Evolutionary conservation across 1,140 invertebrate species (phyloP).

Genomic region (Glomeris maerens): DNA sequence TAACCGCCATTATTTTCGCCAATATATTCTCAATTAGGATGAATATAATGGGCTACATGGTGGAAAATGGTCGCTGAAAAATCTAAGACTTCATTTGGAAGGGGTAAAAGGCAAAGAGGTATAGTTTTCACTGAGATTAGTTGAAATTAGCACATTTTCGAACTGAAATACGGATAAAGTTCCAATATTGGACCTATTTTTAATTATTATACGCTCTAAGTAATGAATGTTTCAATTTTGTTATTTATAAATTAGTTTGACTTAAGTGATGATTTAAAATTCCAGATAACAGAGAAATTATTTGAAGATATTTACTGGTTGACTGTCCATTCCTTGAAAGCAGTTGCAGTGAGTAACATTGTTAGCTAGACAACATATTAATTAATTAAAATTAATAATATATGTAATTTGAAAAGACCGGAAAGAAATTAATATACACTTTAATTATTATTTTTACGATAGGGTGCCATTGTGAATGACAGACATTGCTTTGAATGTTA

Average conservation of each 20-base stretch:
- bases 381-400: neutral
- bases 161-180: too few species aligned
- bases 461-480: conserved; percentile 50
- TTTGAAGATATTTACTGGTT: conserved; percentile 53
- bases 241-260: conserved; percentile 3
- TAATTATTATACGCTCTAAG: too few species aligned
- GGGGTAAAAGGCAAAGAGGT: conserved; percentile 76
- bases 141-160: too few species aligned
- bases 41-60: conserved; percentile 91
- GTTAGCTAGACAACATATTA: too few species aligned
- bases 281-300: conserved; percentile 31
- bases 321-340: conserved; percentile 60
- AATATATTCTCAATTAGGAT: conserved; percentile 41
- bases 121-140: too few species aligned
- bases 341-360: conserved; percentile 43
- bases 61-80: conserved; percentile 85
- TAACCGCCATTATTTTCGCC: conserved; percentile 3
- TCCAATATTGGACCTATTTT: too few species aligned
- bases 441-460: conserved; percentile 10
- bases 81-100: conserved; percentile 76
- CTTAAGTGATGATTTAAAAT: conserved; percentile 7
- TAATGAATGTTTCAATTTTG: too few species aligned
- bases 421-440: neutral
- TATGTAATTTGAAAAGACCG: neutral
- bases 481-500: conserved; percentile 70